Evolutionary conservation across 2,888 invertebrate species (phyloP), one percentile per base, ranked within the genome.

Genomic region (Pherbina coryleti): DNA sequence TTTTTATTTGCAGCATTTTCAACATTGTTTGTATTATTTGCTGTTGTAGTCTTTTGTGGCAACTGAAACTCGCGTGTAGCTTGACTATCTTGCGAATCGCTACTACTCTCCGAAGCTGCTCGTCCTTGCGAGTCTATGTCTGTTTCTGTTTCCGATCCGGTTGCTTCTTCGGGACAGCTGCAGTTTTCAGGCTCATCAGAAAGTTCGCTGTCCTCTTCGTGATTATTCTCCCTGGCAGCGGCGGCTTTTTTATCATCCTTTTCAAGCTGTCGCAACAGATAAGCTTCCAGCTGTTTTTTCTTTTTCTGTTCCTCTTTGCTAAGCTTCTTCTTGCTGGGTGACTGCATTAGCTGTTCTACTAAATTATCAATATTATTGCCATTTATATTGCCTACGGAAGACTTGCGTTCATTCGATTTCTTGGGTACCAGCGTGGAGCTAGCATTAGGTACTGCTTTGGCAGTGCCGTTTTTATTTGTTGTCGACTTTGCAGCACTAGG

Each of bases 221-320:
- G 5, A 1, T 37, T 8, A 37, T 37, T 37, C 7, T 7, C 37
- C 37, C 37, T 37, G 7, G 19, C 22, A 3, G 22, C 19, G 19
- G 55, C 44, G 34, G 62, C 76, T 25, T 37, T 51, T 60, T 9
- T 7, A 34, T 75, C 69, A 73, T 76, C 72, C 9, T 53, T 57
- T 69, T 79, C 79, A 49, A 82, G 49, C 51, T 81, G 72, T 2
- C 73, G 67, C 1, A 74, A 66, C 5, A 82, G 71, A 66, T 82
- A 81, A 0, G 60, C 71, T 25, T 83, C 80, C 9, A 83, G 28
- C 7, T 81, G 74, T 17, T 79, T 67, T 64, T 80, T 82, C 55
- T 81, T 78, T 49, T 80, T 78, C n/a, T 80, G 77, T 11, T 80
- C 74, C 3, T 57, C 64, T 80, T 81, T 82, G 5, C 78, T 78